Base-by-base conservation (phyloP, 2,888 invertebrate species). In the Tenthredo notha region DNA sequence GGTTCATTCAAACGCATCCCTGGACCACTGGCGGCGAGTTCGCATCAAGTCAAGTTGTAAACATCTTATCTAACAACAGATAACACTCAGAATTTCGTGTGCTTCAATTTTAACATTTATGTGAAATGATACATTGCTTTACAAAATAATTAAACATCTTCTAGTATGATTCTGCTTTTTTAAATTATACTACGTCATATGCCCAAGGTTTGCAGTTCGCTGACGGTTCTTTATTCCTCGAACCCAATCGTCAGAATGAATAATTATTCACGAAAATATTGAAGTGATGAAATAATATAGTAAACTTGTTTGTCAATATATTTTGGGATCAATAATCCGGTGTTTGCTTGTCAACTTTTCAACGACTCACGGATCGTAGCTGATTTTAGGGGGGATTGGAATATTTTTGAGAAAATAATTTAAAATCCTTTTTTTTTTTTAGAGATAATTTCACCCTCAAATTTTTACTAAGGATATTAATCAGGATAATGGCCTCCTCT, bases 11-110 rank as follows among this genome's bases (percentile, higher is more conserved):
- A 65, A 65, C 61, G 72, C 80, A 70, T 85, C 80, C 70, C 70
- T 85, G 85, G 70, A 85, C 80, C 85, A 85, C 85, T 80, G 43
- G 54, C 37, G 25, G 25, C 21, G 85, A 82, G 85, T 85, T 85
- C 85, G 67, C 70, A 33, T 29, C 2, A 65, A 84, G 84, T 77
- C 84, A 84, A 84, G 77, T 33, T 25, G 65, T 84, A 70, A 83
- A 83, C 37, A 65, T 83, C 40, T 80, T 67, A 83, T 83, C 83
- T 25, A 47, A 37, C 65, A 47, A 40, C 25, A 47, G 83, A 83
- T 83, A 67, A 65, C 12, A 6, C n/a, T 43, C 10, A 65, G 21
- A 43, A 70, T 47, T 83, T 83, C 33, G 83, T 70, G 83, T 47
- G 47, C 67, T 65, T 47, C 21, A 70, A 83, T 83, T 50, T 80